Evolutionary conservation across 2,888 invertebrate species (phyloP), one percentile per base, ranked within the genome.

Genomic region (Agapetus fuscipes): DNA sequence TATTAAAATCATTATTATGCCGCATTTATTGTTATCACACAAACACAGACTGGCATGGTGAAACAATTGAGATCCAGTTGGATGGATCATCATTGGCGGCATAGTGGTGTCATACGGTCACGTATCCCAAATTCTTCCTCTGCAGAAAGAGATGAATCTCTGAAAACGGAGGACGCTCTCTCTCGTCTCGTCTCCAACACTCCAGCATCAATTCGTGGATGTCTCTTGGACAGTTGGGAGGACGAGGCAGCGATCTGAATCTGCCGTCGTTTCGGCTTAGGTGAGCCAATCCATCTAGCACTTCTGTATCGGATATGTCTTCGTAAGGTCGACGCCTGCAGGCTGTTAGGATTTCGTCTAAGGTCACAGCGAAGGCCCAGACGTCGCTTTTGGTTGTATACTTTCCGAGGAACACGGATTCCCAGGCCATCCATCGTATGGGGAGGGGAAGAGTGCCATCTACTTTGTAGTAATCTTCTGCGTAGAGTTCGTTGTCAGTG

Each of bases 401-500:
- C 54, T 83, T 81, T 13, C 84, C 87, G 55, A 77, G 60, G 48
- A 85, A 74, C 41, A 87, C 77, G 2, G 83, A 80, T 60, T 90
- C 90, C 86, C 88, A 88, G 2, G 89, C 83, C 71, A 89, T 88
- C 90, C 90, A 90, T 32, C 93, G 74, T 38, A 93, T 75, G 0
- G 93, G 91, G 51, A 93, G 62, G 2, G 85, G 78, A 35, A 80
- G 77, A 17, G 77, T 72, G 0, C 83, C 87, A 52, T 84, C 86
- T 17, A 85, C 75, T 56, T 80, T 78, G 64, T 85, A 87, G 61
- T 91, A 91, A 59, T 91, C 90, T 45, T 74, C 66, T 4, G 77
- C 70, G 58, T 87, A 88, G 12, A 80, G 61, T 58, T 86, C 84
- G 62, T 83, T 83, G 68, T 86, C 84, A 13, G 86, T 85, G 26